phyloP scores from a whole-genome alignment of 2,797 vertebrate genomes.

The Zenarchopterus dispar region DNA sequence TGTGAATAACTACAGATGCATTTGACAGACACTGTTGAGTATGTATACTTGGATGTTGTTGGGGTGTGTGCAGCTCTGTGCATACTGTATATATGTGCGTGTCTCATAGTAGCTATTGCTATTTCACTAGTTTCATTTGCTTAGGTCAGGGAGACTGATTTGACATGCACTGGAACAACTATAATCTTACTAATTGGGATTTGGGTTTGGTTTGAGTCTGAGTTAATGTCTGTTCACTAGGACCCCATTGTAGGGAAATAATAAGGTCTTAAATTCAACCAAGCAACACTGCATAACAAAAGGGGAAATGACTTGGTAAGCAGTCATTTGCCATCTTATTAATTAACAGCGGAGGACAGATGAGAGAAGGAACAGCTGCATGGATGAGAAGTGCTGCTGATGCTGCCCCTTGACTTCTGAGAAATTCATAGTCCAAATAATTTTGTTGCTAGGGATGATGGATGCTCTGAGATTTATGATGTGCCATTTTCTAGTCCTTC shows the following conservation, averaged over 20 bases:
- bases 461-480: conserved; percentile 30
- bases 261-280: conserved; percentile 73
- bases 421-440: conserved; percentile 33
- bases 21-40: conserved; percentile 9
- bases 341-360: conserved; percentile 66
- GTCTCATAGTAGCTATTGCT: conserved; percentile 44
- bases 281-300: conserved; percentile 69
- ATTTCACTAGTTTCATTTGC: conserved; percentile 68
- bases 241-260: conserved; percentile 67
- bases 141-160: conserved; percentile 59
- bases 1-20: background rate
- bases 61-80: conserved; percentile 12
- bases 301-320: conserved; percentile 60
- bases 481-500: conserved; percentile 5
- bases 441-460: conserved; percentile 27
- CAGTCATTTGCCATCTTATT: conserved; percentile 55
- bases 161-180: conserved; percentile 57
- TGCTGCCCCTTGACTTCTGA: conserved; percentile 25
- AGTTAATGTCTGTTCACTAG: conserved; percentile 70
- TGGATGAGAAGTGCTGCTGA: conserved; percentile 40
- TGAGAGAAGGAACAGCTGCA: conserved; percentile 48
- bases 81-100: conserved; percentile 11
- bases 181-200: conserved; percentile 77
- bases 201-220: conserved; percentile 68
- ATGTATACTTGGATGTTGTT: conserved; percentile 9